phyloP scores from a whole-genome alignment of 2,113 vertebrate genomes.

The Heptranchias perlo region DNA sequence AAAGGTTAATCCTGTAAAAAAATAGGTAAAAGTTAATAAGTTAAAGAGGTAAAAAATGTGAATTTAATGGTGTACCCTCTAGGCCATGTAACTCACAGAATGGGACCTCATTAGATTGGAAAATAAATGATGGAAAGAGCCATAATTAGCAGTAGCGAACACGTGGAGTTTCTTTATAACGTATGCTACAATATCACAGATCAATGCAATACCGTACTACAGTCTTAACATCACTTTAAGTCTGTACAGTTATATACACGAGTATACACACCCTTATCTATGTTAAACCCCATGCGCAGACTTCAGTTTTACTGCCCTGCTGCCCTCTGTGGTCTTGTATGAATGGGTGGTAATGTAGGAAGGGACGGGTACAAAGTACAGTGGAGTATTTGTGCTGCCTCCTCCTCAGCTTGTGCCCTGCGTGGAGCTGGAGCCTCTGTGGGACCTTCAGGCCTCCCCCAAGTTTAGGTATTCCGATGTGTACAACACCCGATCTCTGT shows the following conservation, averaged over 20 bases:
- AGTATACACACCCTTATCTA: background rate
- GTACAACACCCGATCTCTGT: background rate
- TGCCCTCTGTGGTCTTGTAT: background rate
- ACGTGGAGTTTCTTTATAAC: background rate
- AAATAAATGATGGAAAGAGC: background rate
- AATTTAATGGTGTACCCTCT: background rate
- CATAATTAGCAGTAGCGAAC: background rate
- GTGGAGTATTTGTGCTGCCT: background rate
- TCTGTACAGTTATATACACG: background rate
- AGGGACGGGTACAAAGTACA: background rate
- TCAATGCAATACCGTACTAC: background rate
- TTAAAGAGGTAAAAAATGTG: background rate
- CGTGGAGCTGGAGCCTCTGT: background rate
- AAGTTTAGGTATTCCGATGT: background rate
- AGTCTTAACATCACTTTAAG: background rate
- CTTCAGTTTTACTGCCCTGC: background rate
- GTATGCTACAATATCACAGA: background rate
- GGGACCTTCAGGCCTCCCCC: background rate
- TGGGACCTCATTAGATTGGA: background rate
- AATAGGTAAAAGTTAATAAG: background rate
- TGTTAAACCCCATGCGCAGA: background rate
- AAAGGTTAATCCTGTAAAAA: constrained; percentile 8
- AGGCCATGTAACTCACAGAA: constrained; percentile 14
- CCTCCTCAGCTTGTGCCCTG: no score
- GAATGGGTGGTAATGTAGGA: background rate